Base-by-base conservation (phyloP, 2,113 vertebrate species). In the Pelobates fuscus region DNA sequence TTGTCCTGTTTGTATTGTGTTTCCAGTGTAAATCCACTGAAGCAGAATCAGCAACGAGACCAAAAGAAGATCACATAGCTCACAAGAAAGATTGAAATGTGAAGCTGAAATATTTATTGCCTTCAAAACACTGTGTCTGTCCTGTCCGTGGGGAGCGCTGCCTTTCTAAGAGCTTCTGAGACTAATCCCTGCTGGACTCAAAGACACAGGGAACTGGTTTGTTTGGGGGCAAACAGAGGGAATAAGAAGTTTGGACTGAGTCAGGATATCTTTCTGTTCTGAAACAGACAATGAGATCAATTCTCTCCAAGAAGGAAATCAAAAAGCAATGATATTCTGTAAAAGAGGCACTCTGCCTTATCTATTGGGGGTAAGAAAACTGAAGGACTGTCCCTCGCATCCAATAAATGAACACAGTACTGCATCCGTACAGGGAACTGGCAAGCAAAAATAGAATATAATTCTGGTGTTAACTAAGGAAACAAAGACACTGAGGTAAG, bases 41-140 rank as follows among this genome's bases (percentile, higher is more conserved):
- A 85, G 89, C 70, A 78, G 93, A 95, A 95, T 93, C 92, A 91
- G 24, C 92, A 96, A 95, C 92, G 84, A 93, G 94, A 92, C 91
- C 94, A 91, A 90, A 90, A 86, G 88, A 11, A 93, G 93, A 95
- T 96, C 93, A 97, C 96, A 97, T 93, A 72, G 1, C 12, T 76
- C 87, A 82, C 91, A 91, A 89, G 91, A 91, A 91, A 88, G 86
- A 89, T 89, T 89, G 93, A 93, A 94, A 95, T 89, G 88, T 85
- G 92, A 94, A 94, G 89, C 89, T 95, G 89, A 94, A 94, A 94
- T 95, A 94, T 94, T 94, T 93, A 94, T 92, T 87, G 84, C 88
- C 89, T 89, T 94, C 92, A 92, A 94, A 95, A 93, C 87, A 93
- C 85, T 83, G 87, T 85, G 80, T 78, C 78, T 78, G 85, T 5